Conservation (phyloP, 2,113 vertebrate species). For the Seriola aureovittata region DNA sequence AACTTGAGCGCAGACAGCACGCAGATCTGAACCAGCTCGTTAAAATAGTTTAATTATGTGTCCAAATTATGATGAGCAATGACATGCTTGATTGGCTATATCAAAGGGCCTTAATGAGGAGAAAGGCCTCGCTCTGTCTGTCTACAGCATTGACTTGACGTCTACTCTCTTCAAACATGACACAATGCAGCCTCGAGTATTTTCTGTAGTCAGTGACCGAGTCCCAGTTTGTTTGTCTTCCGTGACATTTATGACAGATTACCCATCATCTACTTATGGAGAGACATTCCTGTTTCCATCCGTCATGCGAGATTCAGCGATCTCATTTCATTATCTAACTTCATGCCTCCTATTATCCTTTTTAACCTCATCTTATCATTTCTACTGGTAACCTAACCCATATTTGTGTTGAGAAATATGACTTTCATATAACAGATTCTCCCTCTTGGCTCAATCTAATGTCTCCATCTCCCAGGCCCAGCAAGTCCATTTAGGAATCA, state of each 20-base stretch:
- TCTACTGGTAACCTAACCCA: not conserved
- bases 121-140: conserved; percentile 50
- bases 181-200: conserved; percentile 47
- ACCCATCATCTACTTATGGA: not conserved
- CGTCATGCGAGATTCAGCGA: conserved; percentile 16
- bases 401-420: conserved; percentile 13
- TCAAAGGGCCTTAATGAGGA: conserved; percentile 68
- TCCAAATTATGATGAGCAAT: conserved; percentile 80
- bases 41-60: conserved; percentile 75
- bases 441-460: conserved; percentile 22
- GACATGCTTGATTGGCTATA: conserved; percentile 79
- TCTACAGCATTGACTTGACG: conserved; percentile 30
- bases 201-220: not conserved
- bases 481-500: conserved; percentile 55
- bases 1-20: conserved; percentile 5
- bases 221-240: conserved; percentile 41
- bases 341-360: not conserved
- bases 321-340: not conserved
- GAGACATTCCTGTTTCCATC: conserved; percentile 5
- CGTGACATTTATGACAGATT: conserved; percentile 24
- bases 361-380: conserved; percentile 6
- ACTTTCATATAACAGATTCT: conserved; percentile 17
- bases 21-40: conserved; percentile 53
- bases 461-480: conserved; percentile 27
- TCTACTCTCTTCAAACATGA: conserved; percentile 32